Evolutionary conservation across 2,888 invertebrate genomes (phyloP).

Genomic region (Euphydryas editha): DNA sequence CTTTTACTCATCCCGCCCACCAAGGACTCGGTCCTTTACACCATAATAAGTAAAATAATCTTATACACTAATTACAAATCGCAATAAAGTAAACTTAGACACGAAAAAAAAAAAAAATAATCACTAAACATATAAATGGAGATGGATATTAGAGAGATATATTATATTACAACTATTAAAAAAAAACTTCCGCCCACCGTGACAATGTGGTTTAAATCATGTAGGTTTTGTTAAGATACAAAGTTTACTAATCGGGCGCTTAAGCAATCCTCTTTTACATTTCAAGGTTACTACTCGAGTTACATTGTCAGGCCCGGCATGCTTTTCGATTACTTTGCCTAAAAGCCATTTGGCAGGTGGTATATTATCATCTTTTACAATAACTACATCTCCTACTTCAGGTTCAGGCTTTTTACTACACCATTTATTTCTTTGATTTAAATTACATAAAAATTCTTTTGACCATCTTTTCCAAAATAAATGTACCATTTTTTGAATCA

Average conservation of each 20-base stretch:
- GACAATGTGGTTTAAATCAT: neutral
- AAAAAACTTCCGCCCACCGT: neutral
- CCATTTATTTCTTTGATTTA: constrained; percentile 35
- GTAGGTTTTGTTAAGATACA: neutral
- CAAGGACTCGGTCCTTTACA: neutral
- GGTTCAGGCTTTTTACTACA: constrained; percentile 15
- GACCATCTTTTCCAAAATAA: constrained; percentile 34
- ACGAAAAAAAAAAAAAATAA: neutral
- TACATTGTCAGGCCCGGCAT: constrained; percentile 30
- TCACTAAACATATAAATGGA: neutral
- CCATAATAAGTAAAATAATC: neutral
- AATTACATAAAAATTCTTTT: constrained; percentile 18
- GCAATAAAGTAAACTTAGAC: neutral
- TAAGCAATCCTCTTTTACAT: constrained; percentile 22
- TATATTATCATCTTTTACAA: constrained; percentile 34
- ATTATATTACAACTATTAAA: neutral
- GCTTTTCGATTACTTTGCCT: constrained; percentile 33
- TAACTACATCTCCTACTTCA: constrained; percentile 23
- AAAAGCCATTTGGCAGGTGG: constrained; percentile 36
- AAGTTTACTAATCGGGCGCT: constrained; percentile 11
- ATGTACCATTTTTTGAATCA: constrained; percentile 42
- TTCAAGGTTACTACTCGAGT: constrained; percentile 39
- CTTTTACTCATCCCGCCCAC: constrained; percentile 6
- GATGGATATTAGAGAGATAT: neutral
- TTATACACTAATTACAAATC: neutral